Conservation (phyloP, 2,113 vertebrate species). For the Phoxinus phoxinus region DNA sequence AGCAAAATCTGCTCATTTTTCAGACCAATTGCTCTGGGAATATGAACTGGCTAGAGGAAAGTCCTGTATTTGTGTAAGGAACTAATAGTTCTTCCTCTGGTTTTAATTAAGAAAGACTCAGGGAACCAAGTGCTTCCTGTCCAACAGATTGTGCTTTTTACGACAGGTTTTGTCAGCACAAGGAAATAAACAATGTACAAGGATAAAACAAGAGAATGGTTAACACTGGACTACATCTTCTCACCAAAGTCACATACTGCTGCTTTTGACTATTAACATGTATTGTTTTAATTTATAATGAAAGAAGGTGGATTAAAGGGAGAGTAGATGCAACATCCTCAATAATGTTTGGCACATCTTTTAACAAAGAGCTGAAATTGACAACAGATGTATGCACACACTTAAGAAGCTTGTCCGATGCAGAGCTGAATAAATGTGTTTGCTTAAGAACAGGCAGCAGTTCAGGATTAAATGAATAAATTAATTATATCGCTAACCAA, state of each 20-base stretch:
- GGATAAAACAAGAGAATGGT: slow-evolving; percentile 18
- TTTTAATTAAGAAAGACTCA: slow-evolving; percentile 63
- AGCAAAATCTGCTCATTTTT: slow-evolving; percentile 31
- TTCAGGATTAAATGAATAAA: background rate
- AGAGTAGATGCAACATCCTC: slow-evolving; percentile 16
- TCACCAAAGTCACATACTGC: background rate
- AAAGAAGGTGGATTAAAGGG: background rate
- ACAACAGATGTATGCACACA: slow-evolving; percentile 67
- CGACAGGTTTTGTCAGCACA: slow-evolving; percentile 52
- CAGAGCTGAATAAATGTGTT: slow-evolving; percentile 40
- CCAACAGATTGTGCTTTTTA: slow-evolving; percentile 53
- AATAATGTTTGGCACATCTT: slow-evolving; percentile 58
- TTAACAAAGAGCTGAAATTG: slow-evolving; percentile 63
- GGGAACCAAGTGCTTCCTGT: slow-evolving; percentile 49
- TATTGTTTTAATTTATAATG: background rate
- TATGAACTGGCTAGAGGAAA: background rate
- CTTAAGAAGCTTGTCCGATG: slow-evolving; percentile 56
- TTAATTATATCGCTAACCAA: background rate
- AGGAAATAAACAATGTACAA: slow-evolving; percentile 31
- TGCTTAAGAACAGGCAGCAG: background rate
- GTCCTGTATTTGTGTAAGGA: slow-evolving; percentile 32
- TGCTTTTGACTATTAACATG: background rate
- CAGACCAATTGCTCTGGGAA: slow-evolving; percentile 4
- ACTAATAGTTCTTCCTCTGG: slow-evolving; percentile 42
- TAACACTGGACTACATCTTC: background rate